Base-by-base conservation (phyloP, 1,140 invertebrate species). In the Caligus rogercresseyi region DNA sequence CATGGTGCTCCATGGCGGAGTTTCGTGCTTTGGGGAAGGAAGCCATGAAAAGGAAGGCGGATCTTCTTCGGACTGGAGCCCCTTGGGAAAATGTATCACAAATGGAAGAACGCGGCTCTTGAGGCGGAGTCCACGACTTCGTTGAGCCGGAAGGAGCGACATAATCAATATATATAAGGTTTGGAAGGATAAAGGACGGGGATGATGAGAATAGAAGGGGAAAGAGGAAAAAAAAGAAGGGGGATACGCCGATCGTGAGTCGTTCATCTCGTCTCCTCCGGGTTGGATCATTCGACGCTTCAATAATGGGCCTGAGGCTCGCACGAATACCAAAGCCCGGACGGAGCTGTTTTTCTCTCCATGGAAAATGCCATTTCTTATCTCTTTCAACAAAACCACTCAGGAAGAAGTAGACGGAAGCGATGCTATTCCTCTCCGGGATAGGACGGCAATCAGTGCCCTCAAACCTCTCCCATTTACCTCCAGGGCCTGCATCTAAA, bases 101-200 rank as follows among this genome's bases (percentile, higher is more conserved):
- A 62, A 13, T 63, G 61, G 61, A 25, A 55, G 15, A 55, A 26
- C 3, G 61, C 61, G 4, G 61, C 25, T 15, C 15, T 15, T 23
- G 20, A 63, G 21, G 61, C 61, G 1, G 43, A 63, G 24, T 20
- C 19, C 1, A 63, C 61, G 1, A 25, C 25, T 2, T 11, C 16
- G n/a, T 54, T 63, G 24, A 62, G 52, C 1, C 51, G 61, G 19
- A 56, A 63, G 53, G 61, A 63, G 23, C 23, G 61, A 18, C 20
- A 58, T 23, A 51, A 55, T 23, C 21, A 21, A n/a, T 25, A 62
- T 16, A 14, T 63, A 2, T n/a, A n/a, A n/a, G n/a, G n/a, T n/a
- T n/a, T n/a, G n/a, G n/a, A n/a, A n/a, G n/a, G n/a, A n/a, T n/a
- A n/a, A n/a, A n/a, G n/a, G n/a, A n/a, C n/a, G n/a, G n/a, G n/a